These are phyloP conservation scores for Nesoenas mayeri DNA, from an alignment of 2,113 vertebrate species.

Conservation along the genomic window DNA sequence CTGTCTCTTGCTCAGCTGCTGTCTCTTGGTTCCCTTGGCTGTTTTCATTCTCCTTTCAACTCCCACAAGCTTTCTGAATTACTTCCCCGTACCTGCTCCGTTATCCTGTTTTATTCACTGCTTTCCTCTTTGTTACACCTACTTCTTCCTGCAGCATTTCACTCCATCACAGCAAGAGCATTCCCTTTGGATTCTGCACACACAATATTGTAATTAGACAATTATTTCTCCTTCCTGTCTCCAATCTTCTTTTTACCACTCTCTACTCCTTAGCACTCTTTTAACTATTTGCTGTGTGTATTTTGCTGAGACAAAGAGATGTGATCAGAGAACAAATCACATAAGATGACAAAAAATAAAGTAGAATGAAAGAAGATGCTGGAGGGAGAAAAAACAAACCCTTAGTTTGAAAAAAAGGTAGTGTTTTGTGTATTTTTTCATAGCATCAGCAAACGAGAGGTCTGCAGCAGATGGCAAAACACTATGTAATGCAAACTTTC, in stretches of 20 bases:
- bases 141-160: conserved; percentile 25
- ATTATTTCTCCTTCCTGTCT: conserved; percentile 17
- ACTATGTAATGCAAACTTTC: not conserved
- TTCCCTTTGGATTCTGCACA: conserved; percentile 3
- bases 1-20: conserved; percentile 12
- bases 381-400: not conserved
- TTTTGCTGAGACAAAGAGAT: not conserved
- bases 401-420: not conserved
- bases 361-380: not conserved
- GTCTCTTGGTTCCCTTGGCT: not conserved
- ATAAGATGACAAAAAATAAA: not conserved
- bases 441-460: not conserved
- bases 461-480: not conserved
- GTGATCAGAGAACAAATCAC: not conserved
- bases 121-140: conserved; percentile 7
- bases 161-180: not conserved
- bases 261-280: not conserved
- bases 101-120: not conserved
- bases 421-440: not conserved
- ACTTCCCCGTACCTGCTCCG: conserved; percentile 13
- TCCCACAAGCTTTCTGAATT: conserved; percentile 13
- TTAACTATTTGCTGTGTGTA: not conserved
- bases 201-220: not conserved
- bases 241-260: not conserved
- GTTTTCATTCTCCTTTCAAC: conserved; percentile 19